phyloP scores from a whole-genome alignment of 2,113 vertebrate genomes.

The Odocoileus hemionus region DNA sequence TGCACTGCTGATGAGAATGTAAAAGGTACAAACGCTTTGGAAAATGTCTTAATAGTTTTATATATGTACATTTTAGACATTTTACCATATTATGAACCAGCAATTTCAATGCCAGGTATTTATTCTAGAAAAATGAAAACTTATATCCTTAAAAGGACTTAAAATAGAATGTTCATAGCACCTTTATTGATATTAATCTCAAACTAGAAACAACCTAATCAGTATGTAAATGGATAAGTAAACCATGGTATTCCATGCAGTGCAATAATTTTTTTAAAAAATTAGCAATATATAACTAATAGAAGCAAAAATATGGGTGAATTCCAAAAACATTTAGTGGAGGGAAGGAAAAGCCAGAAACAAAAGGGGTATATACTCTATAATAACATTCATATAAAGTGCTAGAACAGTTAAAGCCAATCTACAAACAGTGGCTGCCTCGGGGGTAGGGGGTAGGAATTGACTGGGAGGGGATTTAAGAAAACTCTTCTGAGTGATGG shows the following conservation, averaged over 20 bases:
- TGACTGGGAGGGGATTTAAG: background rate
- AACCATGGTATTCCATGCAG: background rate
- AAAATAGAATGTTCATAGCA: background rate
- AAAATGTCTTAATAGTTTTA: background rate
- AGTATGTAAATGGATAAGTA: background rate
- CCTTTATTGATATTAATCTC: background rate
- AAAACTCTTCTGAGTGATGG: background rate
- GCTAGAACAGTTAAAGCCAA: background rate
- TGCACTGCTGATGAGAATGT: background rate
- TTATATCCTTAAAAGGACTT: background rate
- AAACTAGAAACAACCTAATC: background rate
- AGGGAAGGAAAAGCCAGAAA: background rate
- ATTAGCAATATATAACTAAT: background rate
- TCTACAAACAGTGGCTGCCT: background rate
- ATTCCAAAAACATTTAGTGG: background rate
- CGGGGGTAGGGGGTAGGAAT: background rate
- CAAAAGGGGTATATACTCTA: background rate
- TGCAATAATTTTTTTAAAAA: background rate
- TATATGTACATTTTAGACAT: background rate
- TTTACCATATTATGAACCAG: background rate
- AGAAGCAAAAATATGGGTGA: background rate
- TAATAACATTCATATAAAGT: background rate
- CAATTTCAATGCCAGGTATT: background rate
- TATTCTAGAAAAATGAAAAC: background rate
- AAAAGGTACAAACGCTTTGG: background rate